Percentiles rank a stretch among this genome's conserved stretches.
These are phyloP conservation scores for Hippoglossus stenolepis DNA, from an alignment of 2,113 vertebrate genomes.

Conservation along the genomic window DNA sequence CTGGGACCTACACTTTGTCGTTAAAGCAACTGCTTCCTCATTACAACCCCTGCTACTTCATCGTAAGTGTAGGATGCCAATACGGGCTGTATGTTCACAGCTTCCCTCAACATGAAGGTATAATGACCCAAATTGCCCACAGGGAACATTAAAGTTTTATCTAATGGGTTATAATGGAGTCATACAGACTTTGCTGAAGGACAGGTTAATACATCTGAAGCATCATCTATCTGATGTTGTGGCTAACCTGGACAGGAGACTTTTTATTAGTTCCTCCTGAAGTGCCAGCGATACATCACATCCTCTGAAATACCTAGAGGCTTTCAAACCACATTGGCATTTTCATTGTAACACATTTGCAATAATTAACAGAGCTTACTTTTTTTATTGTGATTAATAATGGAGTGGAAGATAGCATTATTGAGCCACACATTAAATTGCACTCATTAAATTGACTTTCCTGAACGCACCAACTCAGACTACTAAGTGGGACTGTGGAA, in stretches of 20 bases:
- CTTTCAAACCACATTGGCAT: constrained; percentile 58
- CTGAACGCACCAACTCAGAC: constrained; percentile 55
- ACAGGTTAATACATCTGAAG: constrained; percentile 24
- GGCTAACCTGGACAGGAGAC: constrained; percentile 22
- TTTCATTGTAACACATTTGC: constrained; percentile 70
- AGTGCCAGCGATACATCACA: constrained; percentile 49
- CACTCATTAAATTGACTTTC: constrained; percentile 68
- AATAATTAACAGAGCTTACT: constrained; percentile 76
- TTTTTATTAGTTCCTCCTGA: constrained; percentile 39
- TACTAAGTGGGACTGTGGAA: constrained; percentile 54
- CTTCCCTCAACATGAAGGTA: constrained; percentile 43
- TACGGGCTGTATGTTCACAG: constrained; percentile 27
- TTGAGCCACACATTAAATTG: constrained; percentile 67
- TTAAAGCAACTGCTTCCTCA: constrained; percentile 14
- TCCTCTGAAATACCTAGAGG: constrained; percentile 43
- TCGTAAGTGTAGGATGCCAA: constrained; percentile 31
- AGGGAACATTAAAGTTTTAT: constrained; percentile 71
- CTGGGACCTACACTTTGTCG: constrained; percentile 16
- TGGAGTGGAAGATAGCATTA: constrained; percentile 63
- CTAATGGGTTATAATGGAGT: constrained; percentile 61
- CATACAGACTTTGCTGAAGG: constrained; percentile 45
- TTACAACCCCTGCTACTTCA: constrained; percentile 10
- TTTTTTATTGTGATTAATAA: constrained; percentile 77
- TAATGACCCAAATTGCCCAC: constrained; percentile 61
- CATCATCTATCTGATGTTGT: constrained; percentile 32